Evolutionary conservation across 2,797 vertebrate species (phyloP).

Genomic region (Girardinus metallicus): DNA sequence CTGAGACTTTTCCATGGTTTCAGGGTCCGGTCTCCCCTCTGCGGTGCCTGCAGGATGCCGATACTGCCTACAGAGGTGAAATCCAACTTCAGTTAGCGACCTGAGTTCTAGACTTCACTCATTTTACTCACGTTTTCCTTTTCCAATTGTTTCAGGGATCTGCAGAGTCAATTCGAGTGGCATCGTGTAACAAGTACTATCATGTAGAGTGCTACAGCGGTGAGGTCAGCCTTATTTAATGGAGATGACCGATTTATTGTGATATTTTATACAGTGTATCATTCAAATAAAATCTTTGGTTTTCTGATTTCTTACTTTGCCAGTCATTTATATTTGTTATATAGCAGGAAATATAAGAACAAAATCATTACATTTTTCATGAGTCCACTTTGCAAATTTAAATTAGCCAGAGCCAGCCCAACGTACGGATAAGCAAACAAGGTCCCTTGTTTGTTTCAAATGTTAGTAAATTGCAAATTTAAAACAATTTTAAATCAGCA

Average conservation of each 20-base stretch:
- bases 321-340: background rate
- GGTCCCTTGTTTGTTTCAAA: background rate
- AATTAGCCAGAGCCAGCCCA: background rate
- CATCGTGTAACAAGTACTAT: slow-evolving; percentile 87
- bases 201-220: slow-evolving; percentile 88
- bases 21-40: slow-evolving; percentile 86
- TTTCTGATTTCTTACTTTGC: background rate
- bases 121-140: background rate
- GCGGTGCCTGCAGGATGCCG: slow-evolving; percentile 83
- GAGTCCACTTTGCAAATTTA: background rate
- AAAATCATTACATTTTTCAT: background rate
- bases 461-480: background rate
- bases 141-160: slow-evolving; percentile 82
- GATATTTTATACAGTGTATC: background rate
- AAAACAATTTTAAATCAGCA: background rate
- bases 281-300: background rate
- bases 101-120: background rate
- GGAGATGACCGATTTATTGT: background rate
- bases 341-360: background rate
- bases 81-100: background rate
- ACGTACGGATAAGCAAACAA: background rate
- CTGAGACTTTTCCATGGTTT: slow-evolving; percentile 30
- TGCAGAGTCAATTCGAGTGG: slow-evolving; percentile 88
- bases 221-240: slow-evolving; percentile 75
- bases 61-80: slow-evolving; percentile 89